A percentile compares a stretch with the other conserved stretches of the same genome.
Evolutionary conservation across 2,888 invertebrate species (phyloP).

Genomic region (Stenoptilia bipunctidactyla): DNA sequence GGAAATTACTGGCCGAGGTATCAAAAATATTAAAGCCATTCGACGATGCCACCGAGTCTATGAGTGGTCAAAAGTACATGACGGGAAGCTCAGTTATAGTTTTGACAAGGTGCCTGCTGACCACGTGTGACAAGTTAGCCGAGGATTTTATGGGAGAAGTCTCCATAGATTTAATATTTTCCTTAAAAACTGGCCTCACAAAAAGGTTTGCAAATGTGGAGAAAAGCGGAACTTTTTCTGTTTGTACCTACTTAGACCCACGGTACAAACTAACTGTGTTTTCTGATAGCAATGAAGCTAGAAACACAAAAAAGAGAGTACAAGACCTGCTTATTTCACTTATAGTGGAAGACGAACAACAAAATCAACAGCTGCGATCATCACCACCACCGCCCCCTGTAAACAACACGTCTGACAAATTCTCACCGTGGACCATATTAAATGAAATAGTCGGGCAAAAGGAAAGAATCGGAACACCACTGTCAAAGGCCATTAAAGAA

Average conservation of each 20-base stretch:
- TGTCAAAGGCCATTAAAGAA: not conserved
- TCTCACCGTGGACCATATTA: not conserved
- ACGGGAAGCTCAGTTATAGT: conserved; percentile 2
- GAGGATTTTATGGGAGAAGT: not conserved
- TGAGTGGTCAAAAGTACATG: conserved; percentile 4
- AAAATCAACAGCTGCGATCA: too few species aligned
- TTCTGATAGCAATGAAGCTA: conserved; percentile 12
- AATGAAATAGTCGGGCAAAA: not conserved
- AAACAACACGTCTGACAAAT: too few species aligned
- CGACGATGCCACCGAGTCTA: conserved; percentile 13
- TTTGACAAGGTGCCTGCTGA: not conserved
- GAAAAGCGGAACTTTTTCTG: conserved; percentile 13
- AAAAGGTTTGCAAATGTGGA: conserved; percentile 11
- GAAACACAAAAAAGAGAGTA: conserved; percentile 9
- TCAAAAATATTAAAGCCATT: conserved; percentile 18
- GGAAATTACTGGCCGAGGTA: conserved; percentile 13
- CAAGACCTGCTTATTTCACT: too few species aligned
- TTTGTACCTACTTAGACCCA: conserved; percentile 16
- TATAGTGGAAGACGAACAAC: not conserved
- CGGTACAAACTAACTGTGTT: conserved; percentile 14
- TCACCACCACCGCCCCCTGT: too few species aligned
- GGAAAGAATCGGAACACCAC: not conserved
- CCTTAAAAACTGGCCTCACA: conserved; percentile 8
- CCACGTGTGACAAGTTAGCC: not conserved
- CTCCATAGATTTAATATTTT: not conserved